phyloP scores from a whole-genome alignment of 2,113 vertebrate species.

The Lepisosteus oculatus region DNA sequence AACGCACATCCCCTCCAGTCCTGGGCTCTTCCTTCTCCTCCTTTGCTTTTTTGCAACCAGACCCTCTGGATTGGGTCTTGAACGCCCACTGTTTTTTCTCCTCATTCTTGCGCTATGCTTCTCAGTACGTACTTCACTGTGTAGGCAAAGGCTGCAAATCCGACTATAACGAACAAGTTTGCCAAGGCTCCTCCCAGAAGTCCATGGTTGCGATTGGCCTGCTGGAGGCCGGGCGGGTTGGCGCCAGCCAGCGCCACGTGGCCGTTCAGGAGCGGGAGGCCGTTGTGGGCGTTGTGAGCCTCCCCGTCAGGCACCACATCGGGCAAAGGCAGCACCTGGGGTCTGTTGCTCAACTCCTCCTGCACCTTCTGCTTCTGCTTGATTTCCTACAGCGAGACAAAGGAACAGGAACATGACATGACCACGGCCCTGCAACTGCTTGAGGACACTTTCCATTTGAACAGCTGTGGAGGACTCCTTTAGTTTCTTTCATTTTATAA shows the following conservation, averaged over 20 bases:
- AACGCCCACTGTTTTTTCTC: constrained; percentile 8
- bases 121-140: constrained; percentile 96
- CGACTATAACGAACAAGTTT: constrained; percentile 96
- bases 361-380: constrained; percentile 90
- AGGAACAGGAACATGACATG: not conserved
- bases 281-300: constrained; percentile 78
- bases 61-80: constrained; percentile 35
- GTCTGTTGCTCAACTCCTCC: constrained; percentile 77
- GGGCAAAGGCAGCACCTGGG: constrained; percentile 85
- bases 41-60: constrained; percentile 32
- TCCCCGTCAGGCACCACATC: constrained; percentile 91
- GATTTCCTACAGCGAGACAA: constrained; percentile 71
- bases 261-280: constrained; percentile 75
- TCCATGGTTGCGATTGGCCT: constrained; percentile 94
- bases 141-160: constrained; percentile 96
- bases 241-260: constrained; percentile 62
- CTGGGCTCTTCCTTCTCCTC: constrained; percentile 1
- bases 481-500: no score
- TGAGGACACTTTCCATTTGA: no score
- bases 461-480: no score
- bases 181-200: constrained; percentile 91
- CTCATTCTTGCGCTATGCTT: constrained; percentile 97
- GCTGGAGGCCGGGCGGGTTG: constrained; percentile 74
- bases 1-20: constrained; percentile 17
- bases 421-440: no score